Evolutionary conservation across 2,797 vertebrate genomes (phyloP), one percentile per base, ranked within the genome.

Genomic region (Aeoliscus strigatus): DNA sequence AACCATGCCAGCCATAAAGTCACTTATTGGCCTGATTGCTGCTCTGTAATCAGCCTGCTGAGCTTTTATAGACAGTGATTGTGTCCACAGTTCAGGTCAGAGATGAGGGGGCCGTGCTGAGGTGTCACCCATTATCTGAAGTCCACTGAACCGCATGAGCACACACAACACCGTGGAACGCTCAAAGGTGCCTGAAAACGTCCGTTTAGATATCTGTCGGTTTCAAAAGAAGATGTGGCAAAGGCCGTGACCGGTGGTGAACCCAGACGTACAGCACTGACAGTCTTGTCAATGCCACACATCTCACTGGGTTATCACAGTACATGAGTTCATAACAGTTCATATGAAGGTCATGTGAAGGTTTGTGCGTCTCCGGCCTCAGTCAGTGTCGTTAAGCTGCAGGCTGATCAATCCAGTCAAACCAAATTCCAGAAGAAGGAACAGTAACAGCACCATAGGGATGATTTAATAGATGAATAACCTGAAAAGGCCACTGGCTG

Each of bases 31-130:
- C 45, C 23, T 50, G 18, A 55, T 72, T 58, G 42, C 14, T 26
- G 35, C 4, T 34, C 30, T 35, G 33, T 50, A 58, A 75, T 75
- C 39, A 23, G 14, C 8, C 5, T 3, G 3, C 26, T 27, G 3
- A 9, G 11, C 14, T 8, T 26, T 8, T 12, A 8, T 11, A 41
- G n/a, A n/a, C n/a, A n/a, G n/a, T n/a, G n/a, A n/a, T n/a, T n/a
- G n/a, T n/a, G n/a, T n/a, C n/a, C n/a, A n/a, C 63, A 80, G 80
- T 74, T 41, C 75, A 65, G 51, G 30, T 73, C 65, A 48, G 36
- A 48, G 52, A 35, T 1, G 0, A 39, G 6, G 14, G 11, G 28
- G 26, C 11, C 54, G 28, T 21, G 58, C 54, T 53, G 56, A 75
- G 37, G 50, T 51, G 59, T 54, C 40, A 15, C 18, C 10, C 21